Conservation (phyloP, 1,140 invertebrate genomes). For the Aphis craccivora region DNA sequence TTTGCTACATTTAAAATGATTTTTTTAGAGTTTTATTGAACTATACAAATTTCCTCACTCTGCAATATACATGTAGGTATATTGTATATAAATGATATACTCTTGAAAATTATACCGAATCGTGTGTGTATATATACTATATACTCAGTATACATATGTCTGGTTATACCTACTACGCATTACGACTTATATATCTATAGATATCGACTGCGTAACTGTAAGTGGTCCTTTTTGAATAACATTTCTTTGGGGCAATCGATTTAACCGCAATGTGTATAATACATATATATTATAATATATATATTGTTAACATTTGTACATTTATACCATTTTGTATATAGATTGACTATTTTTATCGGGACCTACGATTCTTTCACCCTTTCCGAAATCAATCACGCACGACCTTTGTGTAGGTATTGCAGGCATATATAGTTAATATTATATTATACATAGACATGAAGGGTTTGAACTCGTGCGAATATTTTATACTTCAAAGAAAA, state of each 20-base stretch:
- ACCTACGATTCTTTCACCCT: neutral
- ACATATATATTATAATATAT: too few relatives aligned
- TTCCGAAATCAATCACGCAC: neutral
- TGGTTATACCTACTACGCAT: neutral
- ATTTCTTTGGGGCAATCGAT: neutral
- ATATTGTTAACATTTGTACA: neutral
- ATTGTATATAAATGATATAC: neutral
- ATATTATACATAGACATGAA: neutral
- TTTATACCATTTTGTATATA: neutral
- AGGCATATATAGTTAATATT: too few relatives aligned
- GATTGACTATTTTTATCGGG: neutral
- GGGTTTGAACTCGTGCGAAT: neutral
- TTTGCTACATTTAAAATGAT: neutral
- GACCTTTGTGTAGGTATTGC: neutral
- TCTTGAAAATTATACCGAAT: neutral
- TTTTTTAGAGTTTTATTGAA: neutral
- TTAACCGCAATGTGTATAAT: neutral
- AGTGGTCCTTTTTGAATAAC: neutral
- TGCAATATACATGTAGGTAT: too few relatives aligned
- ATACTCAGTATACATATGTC: too few relatives aligned
- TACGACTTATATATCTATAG: neutral
- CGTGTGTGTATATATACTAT: neutral
- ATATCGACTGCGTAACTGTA: neutral
- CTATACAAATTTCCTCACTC: neutral
- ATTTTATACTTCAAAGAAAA: neutral